Evolutionary conservation across 2,113 vertebrate species (phyloP).

Genomic region (Silurus asotus): DNA sequence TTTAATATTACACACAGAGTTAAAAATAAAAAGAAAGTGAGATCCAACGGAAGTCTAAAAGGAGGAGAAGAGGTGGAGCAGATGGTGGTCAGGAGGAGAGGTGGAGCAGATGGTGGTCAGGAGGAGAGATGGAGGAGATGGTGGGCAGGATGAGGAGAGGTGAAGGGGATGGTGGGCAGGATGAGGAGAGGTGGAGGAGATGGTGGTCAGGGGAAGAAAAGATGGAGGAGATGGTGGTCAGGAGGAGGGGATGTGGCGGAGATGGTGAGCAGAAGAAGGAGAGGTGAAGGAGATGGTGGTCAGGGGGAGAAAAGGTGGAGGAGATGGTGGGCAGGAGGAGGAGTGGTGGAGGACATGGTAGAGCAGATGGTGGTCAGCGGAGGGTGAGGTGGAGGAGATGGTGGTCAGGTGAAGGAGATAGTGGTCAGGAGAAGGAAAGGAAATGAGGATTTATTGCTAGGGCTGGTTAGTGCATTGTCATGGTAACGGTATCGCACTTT

Average conservation of each 20-base stretch:
- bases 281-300: background rate
- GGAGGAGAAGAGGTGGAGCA: background rate
- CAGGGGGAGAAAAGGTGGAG: background rate
- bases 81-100: background rate
- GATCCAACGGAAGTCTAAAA: background rate
- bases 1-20: background rate
- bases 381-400: background rate
- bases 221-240: background rate
- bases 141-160: background rate
- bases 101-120: background rate
- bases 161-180: background rate
- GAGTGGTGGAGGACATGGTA: background rate
- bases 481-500: background rate
- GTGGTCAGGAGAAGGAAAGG: background rate
- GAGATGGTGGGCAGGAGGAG: background rate
- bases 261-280: background rate
- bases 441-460: background rate
- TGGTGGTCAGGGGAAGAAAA: background rate
- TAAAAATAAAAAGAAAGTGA: background rate
- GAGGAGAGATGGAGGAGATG: background rate
- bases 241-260: background rate
- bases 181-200: background rate
- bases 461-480: background rate
- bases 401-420: background rate
- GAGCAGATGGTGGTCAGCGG: background rate